A percentile compares a stretch with the other conserved stretches of the same genome.
phyloP scores from a whole-genome alignment of 2,113 vertebrate genomes.

The Machaerirhynchus nigripectus region DNA sequence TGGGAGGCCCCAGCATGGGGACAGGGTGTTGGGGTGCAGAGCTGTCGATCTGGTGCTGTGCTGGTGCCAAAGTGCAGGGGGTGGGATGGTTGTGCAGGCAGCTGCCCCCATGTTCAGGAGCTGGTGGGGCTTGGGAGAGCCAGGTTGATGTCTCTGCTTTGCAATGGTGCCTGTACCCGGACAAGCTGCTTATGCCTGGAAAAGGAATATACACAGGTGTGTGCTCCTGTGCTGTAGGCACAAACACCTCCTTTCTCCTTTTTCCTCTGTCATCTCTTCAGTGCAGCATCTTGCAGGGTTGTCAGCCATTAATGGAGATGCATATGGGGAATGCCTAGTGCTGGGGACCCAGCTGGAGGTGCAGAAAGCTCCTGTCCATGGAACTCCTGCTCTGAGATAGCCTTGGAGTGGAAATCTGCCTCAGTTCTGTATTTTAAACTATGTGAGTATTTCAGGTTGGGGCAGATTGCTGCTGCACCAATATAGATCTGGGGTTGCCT shows the following conservation, averaged over 20 bases:
- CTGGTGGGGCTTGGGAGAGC: background rate
- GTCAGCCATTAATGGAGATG: background rate
- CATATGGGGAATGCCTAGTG: background rate
- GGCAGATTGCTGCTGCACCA: background rate
- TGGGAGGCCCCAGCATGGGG: accelerated
- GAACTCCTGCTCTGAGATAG: background rate
- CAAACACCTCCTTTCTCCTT: background rate
- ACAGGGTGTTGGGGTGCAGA: background rate
- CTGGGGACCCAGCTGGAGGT: background rate
- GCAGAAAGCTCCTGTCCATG: background rate
- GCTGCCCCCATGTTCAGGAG: background rate
- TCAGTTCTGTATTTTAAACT: background rate
- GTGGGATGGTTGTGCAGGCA: background rate
- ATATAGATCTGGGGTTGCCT: background rate
- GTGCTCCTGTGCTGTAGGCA: background rate
- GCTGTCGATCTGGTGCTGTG: background rate
- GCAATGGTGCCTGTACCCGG: background rate
- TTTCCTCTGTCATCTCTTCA: background rate
- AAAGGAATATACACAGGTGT: accelerated
- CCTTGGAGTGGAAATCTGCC: background rate
- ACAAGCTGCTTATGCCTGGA: background rate
- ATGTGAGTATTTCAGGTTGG: background rate
- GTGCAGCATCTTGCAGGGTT: background rate
- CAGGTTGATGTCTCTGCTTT: background rate
- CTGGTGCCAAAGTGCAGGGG: background rate